Evolutionary conservation across 2,797 vertebrate genomes (phyloP), one percentile per base, ranked within the genome.

Genomic region (Myotis myotis): DNA sequence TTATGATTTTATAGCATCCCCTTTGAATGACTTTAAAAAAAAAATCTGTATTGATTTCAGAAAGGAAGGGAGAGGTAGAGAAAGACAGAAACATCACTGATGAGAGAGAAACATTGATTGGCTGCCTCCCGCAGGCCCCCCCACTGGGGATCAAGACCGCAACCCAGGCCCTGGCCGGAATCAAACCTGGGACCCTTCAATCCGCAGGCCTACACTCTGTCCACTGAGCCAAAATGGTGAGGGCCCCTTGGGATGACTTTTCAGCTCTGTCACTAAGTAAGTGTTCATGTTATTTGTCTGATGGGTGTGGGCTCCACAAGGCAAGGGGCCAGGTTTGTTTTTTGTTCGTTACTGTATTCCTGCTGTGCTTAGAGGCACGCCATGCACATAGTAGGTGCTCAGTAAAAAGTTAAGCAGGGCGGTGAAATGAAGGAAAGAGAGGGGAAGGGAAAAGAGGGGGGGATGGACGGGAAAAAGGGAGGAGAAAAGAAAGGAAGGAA

Each of bases 361-460:
- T 53, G 47, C 0, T 53, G 53, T 36, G 75, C 38, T 33, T 8
- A 28, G 6, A 79, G 23, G 57, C 13, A 2, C 16, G 38, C 71
- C 9, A 36, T 47, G 44, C 75, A 71, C 78, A 51, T 12, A 62
- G 70, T 6, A 87, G 86, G 72, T 57, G 78, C 44, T 93, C 53
- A 36, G 22, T 55, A 62, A 70, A 72, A 71, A n/a, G 55, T n/a
- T 49, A n/a, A 55, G 30, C 38, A 51, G n/a, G 4, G 6, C 2
- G 25, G 4, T 13, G 10, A 89, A 28, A 71, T 22, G 22, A 66
- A n/a, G 53, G 60, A 36, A 33, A 16, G 44, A 66, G 38, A 22
- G 28, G 10, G 49, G 30, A 41, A 16, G 22, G 5, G 13, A 9
- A 53, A 20, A 41, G 41, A 33, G 9, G 19, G 15, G 33, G 25